phyloP scores from a whole-genome alignment of 2,888 invertebrate species.

The Eretmocerus hayati region DNA sequence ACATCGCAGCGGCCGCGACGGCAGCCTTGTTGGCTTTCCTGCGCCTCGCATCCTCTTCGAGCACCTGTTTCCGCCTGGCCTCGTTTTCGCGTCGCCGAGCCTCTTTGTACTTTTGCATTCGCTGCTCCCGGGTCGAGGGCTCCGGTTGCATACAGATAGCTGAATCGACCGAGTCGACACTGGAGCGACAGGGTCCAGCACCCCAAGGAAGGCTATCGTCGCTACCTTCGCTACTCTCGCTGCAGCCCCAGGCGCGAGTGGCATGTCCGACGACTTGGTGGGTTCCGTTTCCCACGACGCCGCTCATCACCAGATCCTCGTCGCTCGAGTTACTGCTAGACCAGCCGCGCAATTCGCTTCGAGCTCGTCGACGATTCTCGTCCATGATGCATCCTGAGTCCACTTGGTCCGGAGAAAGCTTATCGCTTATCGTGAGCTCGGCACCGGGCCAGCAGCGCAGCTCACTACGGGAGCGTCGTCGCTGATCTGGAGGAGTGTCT shows the following conservation, averaged over 20 bases:
- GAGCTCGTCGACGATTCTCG: slow-evolving; percentile 36
- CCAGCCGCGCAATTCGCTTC: slow-evolving; percentile 42
- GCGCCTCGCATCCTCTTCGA: slow-evolving; percentile 39
- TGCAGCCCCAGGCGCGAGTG: slow-evolving; percentile 39
- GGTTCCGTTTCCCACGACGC: too few species aligned
- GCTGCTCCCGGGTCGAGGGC: slow-evolving; percentile 38
- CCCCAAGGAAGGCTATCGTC: slow-evolving; percentile 44
- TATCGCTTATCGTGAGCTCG: slow-evolving; percentile 3
- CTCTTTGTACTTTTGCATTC: slow-evolving; percentile 43
- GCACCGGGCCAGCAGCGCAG: slow-evolving; percentile 38
- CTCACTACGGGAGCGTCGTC: slow-evolving; percentile 42
- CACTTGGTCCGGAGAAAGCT: background rate
- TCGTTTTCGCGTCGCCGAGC: slow-evolving; percentile 41
- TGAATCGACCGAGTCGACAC: slow-evolving; percentile 40
- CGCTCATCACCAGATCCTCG: slow-evolving; percentile 36
- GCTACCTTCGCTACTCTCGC: slow-evolving; percentile 44
- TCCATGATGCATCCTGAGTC: slow-evolving; percentile 32
- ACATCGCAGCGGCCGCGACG: background rate
- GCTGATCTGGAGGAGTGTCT: slow-evolving; percentile 46
- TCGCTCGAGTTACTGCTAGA: slow-evolving; percentile 44
- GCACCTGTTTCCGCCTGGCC: slow-evolving; percentile 36
- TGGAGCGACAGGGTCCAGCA: slow-evolving; percentile 39
- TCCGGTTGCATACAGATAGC: slow-evolving; percentile 23
- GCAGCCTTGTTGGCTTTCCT: slow-evolving; percentile 22
- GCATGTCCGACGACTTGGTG: slow-evolving; percentile 26